phyloP scores from a whole-genome alignment of 2,888 invertebrate species.

The Parnassius smintheus region DNA sequence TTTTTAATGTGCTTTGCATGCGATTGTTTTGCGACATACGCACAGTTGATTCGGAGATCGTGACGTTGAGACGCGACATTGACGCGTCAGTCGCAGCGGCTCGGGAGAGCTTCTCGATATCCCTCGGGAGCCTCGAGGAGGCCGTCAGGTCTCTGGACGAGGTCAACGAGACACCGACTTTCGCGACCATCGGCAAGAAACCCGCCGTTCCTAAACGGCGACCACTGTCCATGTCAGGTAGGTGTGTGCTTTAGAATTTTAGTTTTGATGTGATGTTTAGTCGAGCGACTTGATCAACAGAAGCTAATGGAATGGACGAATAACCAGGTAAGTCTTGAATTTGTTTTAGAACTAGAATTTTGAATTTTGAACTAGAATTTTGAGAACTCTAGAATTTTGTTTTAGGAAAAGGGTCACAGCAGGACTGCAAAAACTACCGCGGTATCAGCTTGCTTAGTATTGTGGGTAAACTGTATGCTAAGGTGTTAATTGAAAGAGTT shows the following conservation, averaged over 20 bases:
- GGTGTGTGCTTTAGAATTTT: constrained; percentile 32
- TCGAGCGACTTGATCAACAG: too few relatives aligned
- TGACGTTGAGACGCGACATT: constrained; percentile 76
- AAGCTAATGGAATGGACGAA: too few relatives aligned
- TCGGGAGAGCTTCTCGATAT: constrained; percentile 73
- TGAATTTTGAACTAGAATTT: too few relatives aligned
- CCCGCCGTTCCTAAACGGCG: constrained; percentile 78
- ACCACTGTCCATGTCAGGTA: constrained; percentile 83
- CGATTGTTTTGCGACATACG: constrained; percentile 38
- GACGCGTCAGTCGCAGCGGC: constrained; percentile 71
- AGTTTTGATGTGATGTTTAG: neutral
- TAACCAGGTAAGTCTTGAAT: too few relatives aligned
- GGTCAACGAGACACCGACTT: constrained; percentile 61
- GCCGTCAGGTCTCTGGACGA: constrained; percentile 71
- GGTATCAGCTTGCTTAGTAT: too few relatives aligned
- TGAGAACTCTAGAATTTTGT: too few relatives aligned
- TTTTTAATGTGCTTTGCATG: constrained; percentile 32
- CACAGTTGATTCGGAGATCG: constrained; percentile 73
- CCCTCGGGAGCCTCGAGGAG: constrained; percentile 72
- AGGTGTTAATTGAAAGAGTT: too few relatives aligned
- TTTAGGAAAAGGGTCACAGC: too few relatives aligned
- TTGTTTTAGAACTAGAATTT: too few relatives aligned
- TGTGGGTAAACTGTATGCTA: too few relatives aligned
- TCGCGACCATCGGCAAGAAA: constrained; percentile 74
- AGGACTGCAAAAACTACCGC: too few relatives aligned